Evolutionary conservation across 2,797 vertebrate species (phyloP), one percentile per base, ranked within the genome.

Genomic region (Crossoptilon crossoptilon): DNA sequence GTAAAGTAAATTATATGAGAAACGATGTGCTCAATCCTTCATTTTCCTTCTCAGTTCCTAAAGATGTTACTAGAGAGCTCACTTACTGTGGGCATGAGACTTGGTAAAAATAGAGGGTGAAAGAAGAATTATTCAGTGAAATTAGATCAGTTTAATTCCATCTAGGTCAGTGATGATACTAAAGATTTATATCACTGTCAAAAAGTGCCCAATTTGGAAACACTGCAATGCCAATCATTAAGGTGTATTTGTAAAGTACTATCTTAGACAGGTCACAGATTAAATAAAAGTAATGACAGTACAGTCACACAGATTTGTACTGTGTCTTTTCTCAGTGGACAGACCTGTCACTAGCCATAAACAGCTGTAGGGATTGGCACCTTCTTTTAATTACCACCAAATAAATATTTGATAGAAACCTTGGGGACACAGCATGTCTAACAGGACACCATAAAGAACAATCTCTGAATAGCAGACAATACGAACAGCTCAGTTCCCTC

Each of bases 231-330:
- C 41, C 46, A 77, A 19, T 48, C 18, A 56, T 60, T 59, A 51
- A 53, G 6, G n/a, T 17, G 39, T 37, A 1, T 10, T 77, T 88
- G 9, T 10, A 87, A 78, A 80, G 88, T 60, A 23, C 7, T 24
- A 8, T 16, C 9, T 63, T 74, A 39, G 82, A 24, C 2, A 55
- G 7, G 26, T 39, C 79, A 48, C 6, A 82, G 33, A 59, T 35
- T 55, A 22, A 80, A 68, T 49, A 64, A 89, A 31, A 88, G 35
- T 67, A 73, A 75, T 51, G 35, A 64, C 53, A 72, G 72, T 21
- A 5, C 49, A 33, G 33, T 33, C 33, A 33, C 33, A 33, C 33
- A 56, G 43, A 48, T 29, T 64, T 64, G 2, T 71, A 16, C 14
- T 6, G 59, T 88, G 12, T 44, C 12, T 4, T 1, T 76, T 27